A percentile compares a stretch with the other conserved stretches of the same genome.
Conservation (phyloP, 2,797 vertebrate genomes). For the Hypotaenidia okinawae region DNA sequence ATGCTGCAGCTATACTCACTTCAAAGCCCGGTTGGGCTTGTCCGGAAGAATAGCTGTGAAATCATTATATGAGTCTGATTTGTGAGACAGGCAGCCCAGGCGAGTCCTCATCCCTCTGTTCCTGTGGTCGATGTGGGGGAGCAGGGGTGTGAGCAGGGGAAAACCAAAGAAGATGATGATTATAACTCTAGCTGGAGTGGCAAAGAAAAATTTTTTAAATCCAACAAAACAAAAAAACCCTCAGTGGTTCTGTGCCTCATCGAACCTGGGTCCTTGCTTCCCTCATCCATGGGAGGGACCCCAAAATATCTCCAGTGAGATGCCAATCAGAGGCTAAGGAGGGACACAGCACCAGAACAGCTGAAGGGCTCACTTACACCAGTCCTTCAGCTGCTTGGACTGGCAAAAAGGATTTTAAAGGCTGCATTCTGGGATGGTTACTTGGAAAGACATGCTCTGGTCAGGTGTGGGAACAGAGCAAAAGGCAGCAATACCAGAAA, state of each 20-base stretch:
- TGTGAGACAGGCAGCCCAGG: slow-evolving; percentile 95
- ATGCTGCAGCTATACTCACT: slow-evolving; percentile 77
- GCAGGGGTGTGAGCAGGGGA: slow-evolving; percentile 63
- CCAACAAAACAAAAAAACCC: no score
- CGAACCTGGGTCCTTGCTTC: not conserved
- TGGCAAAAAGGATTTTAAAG: not conserved
- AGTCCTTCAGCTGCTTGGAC: not conserved
- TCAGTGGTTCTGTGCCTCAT: not conserved
- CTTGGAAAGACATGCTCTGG: slow-evolving; percentile 11
- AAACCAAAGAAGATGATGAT: slow-evolving; percentile 61
- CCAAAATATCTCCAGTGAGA: not conserved
- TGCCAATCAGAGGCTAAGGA: not conserved
- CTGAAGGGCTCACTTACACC: not conserved
- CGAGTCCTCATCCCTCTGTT: slow-evolving; percentile 94
- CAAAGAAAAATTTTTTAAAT: not conserved
- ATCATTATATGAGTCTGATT: slow-evolving; percentile 96
- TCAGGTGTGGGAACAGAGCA: not conserved
- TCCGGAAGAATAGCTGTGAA: slow-evolving; percentile 93
- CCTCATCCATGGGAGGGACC: not conserved
- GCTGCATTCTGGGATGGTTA: not conserved
- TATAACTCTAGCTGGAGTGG: slow-evolving; percentile 11
- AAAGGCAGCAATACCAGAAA: not conserved
- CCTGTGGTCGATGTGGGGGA: slow-evolving; percentile 75
- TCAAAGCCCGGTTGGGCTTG: slow-evolving; percentile 83
- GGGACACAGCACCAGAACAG: not conserved